Base-by-base conservation (phyloP, 2,888 invertebrate species). In the Ethmia dodecea region DNA sequence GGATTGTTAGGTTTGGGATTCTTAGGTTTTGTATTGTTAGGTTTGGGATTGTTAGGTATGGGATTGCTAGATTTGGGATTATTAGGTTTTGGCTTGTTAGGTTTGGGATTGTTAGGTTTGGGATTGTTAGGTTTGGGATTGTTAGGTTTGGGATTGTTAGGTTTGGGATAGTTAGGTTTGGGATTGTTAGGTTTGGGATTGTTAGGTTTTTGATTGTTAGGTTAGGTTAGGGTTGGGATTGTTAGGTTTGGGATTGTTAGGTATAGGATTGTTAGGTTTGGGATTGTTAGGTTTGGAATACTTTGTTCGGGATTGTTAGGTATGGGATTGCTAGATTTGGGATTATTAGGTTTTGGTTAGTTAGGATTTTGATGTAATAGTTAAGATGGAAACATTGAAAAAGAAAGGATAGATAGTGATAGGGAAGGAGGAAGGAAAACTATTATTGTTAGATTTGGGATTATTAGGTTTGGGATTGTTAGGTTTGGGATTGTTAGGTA, bases 391-490 rank as follows among this genome's bases (percentile, higher is more conserved):
- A n/a, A n/a, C n/a, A n/a, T n/a, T n/a, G n/a, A n/a, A n/a, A n/a
- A n/a, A n/a, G n/a, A n/a, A n/a, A n/a, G n/a, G 36, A 32, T 35
- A 26, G 37, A 35, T 36, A 18, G 33, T 34, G 38, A 31, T 36
- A 42, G 36, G 38, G 33, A 34, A 42, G 38, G 38, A 34, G 36
- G 3, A 11, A 3, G 12, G 12, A 5, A 12, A 26, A 4, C 3
- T 3, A 3, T 5, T 3, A 12, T 33, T 35, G 34, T 35, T 37
- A 35, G 35, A 13, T 32, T 33, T 36, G 36, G 34, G 38, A 33
- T 38, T 38, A 38, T 35, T 42, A 36, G 35, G 42, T 38, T 42
- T 42, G 38, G 42, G 42, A 38, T 42, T 37, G 42, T 35, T 42
- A 36, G 36, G 42, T 38, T 37, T 42, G 38, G 42, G 42, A 38